These are phyloP conservation scores for Psittacula derbiana DNA, from an alignment of 2,797 vertebrate species.

Conservation along the genomic window DNA sequence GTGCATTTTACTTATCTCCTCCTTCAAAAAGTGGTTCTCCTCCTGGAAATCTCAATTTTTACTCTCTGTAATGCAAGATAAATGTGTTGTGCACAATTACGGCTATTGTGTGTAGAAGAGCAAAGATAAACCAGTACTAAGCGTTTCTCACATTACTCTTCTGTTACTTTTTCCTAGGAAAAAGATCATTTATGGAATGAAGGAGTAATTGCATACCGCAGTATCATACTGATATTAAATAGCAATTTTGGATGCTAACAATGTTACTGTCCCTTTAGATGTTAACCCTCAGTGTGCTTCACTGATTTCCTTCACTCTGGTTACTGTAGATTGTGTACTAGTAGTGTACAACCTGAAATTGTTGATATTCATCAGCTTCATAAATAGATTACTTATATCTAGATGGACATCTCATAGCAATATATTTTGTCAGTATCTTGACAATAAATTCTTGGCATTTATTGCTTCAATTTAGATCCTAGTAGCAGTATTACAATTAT, in stretches of 20 bases:
- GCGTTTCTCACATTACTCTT: not conserved
- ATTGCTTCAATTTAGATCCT: not conserved
- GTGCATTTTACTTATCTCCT: not conserved
- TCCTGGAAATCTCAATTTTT: not conserved
- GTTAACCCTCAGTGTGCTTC: not conserved
- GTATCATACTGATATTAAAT: not conserved
- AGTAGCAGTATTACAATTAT: not conserved
- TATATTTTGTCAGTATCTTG: not conserved
- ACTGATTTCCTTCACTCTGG: not conserved
- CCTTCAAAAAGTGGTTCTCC: not conserved
- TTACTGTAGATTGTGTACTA: not conserved
- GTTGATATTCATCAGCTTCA: not conserved
- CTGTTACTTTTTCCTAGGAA: not conserved
- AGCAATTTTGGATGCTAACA: not conserved
- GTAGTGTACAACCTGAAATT: not conserved
- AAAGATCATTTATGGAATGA: not conserved
- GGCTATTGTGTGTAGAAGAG: not conserved
- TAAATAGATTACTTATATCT: not conserved
- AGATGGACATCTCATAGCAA: not conserved
- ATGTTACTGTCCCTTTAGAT: not conserved
- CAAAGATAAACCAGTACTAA: not conserved
- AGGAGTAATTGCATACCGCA: not conserved
- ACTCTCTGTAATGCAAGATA: not conserved
- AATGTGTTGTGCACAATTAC: not conserved
- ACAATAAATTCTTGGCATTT: not conserved